Evolutionary conservation across 2,797 vertebrate species (phyloP).

Genomic region (Toxotes lorentzi): DNA sequence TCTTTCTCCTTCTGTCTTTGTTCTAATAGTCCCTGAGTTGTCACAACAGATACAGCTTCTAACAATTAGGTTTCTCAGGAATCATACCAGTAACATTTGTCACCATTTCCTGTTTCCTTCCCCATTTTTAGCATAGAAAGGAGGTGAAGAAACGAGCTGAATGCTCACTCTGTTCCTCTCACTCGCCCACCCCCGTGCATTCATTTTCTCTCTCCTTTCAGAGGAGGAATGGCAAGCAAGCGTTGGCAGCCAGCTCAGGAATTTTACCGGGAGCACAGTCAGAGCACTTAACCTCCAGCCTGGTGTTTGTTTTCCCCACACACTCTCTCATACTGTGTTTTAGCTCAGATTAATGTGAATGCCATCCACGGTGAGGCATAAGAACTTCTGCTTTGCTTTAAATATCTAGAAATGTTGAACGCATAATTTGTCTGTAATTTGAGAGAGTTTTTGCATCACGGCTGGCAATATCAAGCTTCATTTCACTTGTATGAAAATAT

Average conservation of each 20-base stretch:
- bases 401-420: constrained; percentile 21
- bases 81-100: constrained; percentile 51
- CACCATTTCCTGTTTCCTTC: constrained; percentile 35
- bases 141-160: constrained; percentile 52
- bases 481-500: constrained; percentile 22
- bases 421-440: constrained; percentile 4
- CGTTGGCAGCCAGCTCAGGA: constrained; percentile 77
- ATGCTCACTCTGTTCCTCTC: constrained; percentile 67
- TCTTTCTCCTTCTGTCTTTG: not conserved
- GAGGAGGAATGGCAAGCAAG: constrained; percentile 72
- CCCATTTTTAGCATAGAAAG: constrained; percentile 40
- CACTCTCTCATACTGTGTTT: constrained; percentile 56
- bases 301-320: constrained; percentile 77
- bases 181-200: constrained; percentile 57
- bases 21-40: constrained; percentile 17
- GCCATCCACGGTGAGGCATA: constrained; percentile 31
- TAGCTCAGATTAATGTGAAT: constrained; percentile 51
- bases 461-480: not conserved
- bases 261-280: constrained; percentile 78
- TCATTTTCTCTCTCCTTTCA: constrained; percentile 72
- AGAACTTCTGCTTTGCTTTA: constrained; percentile 31
- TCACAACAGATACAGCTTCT: constrained; percentile 25
- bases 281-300: constrained; percentile 79
- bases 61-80: constrained; percentile 38
- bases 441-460: not conserved